Base-by-base conservation (phyloP, 2,797 vertebrate species). In the Amphiprion clarkii region DNA sequence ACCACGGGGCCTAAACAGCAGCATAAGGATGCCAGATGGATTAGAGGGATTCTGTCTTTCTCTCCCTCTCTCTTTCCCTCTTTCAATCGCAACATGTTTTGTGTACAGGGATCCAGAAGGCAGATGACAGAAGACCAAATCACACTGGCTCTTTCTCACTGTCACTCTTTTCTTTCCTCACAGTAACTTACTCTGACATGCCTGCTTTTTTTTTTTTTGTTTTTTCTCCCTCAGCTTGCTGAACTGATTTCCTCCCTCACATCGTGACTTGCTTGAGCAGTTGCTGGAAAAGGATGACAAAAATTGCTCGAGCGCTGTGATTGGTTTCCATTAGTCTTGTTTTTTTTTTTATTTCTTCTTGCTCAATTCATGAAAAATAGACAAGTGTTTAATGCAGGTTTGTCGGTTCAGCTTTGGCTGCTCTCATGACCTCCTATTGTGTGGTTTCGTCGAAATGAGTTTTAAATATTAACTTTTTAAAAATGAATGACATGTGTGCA, bases 21-120 rank as follows among this genome's bases (percentile, higher is more conserved):
- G 93, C 96, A 96, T 96, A 95, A 94, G 95, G 96, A 85, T 87
- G 86, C 90, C 96, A 98, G 95, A 97, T 96, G 95, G 94, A 95
- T 90, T 83, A 88, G 76, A 81, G 85, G 75, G 88, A 82, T 87
- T 81, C 82, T 83, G 87, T 87, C 81, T 72, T 55, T 76, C 86
- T 81, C 79, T 73, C 56, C 54, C 73, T 82, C 79, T 72, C 81
- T 81, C 79, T 73, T 25, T 77, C 79, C 79, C 79, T 81, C 79
- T 77, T 82, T 90, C 78, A 67, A 62, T 88, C 29, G 68, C 88
- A 85, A 80, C 88, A 87, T 89, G 83, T 92, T 90, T 84, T 82
- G 82, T 68, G 76, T 90, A 91, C 69, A 70, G 83, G 85, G 78
- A 87, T 85, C 86, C 71, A 86, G 85, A 88, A 90, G 86, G 84